Conservation (phyloP, 2,113 vertebrate genomes). For the Brachyhypopomus gauderio region DNA sequence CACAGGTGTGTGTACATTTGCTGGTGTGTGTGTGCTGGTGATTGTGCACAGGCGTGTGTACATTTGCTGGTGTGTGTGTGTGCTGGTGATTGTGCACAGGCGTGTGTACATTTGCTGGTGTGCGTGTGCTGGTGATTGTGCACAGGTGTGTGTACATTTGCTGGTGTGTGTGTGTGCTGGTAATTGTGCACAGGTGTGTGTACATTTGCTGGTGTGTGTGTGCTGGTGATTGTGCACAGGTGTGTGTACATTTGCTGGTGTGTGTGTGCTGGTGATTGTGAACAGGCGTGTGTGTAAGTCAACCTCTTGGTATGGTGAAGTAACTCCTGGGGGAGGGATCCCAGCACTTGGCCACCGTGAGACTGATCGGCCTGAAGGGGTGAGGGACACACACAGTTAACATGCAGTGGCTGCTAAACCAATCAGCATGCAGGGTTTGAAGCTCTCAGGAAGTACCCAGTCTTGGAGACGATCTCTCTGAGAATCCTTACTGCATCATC, state of each 20-base stretch:
- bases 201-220: not conserved
- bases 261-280: not conserved
- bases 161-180: no score
- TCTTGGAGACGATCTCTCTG: slow-evolving; percentile 52
- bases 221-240: not conserved
- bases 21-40: not conserved
- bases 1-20: not conserved
- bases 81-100: no score
- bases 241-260: not conserved
- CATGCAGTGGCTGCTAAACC: slow-evolving; percentile 4
- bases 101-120: no score
- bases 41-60: not conserved
- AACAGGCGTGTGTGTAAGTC: slow-evolving; percentile 56
- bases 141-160: no score
- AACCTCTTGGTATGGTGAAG: slow-evolving; percentile 95
- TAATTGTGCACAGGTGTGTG: no score
- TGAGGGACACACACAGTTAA: not conserved
- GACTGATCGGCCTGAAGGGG: slow-evolving; percentile 88
- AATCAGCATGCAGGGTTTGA: not conserved
- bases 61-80: no score
- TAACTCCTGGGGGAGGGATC: slow-evolving; percentile 94
- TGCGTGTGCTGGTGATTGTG: no score
- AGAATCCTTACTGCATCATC: slow-evolving; percentile 52
- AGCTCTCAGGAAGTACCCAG: slow-evolving; percentile 36
- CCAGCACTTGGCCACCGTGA: slow-evolving; percentile 99